Conservation (phyloP, 2,113 vertebrate genomes). For the Coregonus clupeaformis region DNA sequence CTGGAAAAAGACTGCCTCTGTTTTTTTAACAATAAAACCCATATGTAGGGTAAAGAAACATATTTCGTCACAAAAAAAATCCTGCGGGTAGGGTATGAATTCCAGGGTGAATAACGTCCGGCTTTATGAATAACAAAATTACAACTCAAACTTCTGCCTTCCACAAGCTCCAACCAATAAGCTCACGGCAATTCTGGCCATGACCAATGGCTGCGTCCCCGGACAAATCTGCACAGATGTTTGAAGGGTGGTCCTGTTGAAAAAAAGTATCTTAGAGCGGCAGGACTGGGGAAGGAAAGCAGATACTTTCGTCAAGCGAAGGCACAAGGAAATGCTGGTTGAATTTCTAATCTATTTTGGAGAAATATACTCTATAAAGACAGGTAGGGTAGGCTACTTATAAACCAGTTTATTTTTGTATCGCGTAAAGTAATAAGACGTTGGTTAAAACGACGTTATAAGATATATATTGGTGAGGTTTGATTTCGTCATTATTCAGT, state of each 20-base stretch:
- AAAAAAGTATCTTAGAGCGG: conserved; percentile 40
- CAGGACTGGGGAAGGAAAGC: background rate
- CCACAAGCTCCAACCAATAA: conserved; percentile 63
- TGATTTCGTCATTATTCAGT: background rate
- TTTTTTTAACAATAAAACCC: too few species aligned
- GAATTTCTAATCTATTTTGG: background rate
- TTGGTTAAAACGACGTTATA: background rate
- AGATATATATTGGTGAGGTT: background rate
- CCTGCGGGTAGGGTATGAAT: conserved; percentile 35
- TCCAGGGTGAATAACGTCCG: conserved; percentile 60
- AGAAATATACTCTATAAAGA: background rate
- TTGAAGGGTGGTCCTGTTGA: conserved; percentile 69
- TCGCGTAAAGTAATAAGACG: background rate
- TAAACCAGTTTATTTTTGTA: background rate
- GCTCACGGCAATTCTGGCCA: conserved; percentile 34
- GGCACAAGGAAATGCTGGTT: background rate
- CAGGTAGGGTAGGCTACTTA: background rate
- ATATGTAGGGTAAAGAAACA: too few species aligned
- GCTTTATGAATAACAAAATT: conserved; percentile 64
- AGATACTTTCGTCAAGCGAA: conserved; percentile 7
- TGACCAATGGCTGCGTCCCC: conserved; percentile 64
- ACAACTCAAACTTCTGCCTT: conserved; percentile 70
- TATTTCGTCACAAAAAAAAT: background rate
- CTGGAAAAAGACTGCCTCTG: too few species aligned
- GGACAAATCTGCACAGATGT: conserved; percentile 32